These are phyloP conservation scores for Lepidurus packardi DNA, from an alignment of 1,140 invertebrate species.

Conservation along the genomic window DNA sequence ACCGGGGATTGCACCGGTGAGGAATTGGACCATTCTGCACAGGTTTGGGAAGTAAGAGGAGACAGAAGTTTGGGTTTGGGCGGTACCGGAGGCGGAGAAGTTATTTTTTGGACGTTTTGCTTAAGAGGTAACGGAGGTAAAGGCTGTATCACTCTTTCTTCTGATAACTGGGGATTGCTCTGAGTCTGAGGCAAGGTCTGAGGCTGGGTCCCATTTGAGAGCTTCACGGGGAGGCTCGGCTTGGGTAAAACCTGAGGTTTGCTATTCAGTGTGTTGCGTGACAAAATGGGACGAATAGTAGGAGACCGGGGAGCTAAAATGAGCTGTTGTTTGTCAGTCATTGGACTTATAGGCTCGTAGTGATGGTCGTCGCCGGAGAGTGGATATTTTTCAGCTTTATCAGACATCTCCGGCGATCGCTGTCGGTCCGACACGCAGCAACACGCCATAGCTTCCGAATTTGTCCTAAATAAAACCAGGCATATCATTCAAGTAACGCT, in stretches of 20 bases:
- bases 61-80: slow-evolving; percentile 24
- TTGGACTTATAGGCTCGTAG: neutral
- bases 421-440: slow-evolving; percentile 8
- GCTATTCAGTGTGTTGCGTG: neutral
- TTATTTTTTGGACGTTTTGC: neutral
- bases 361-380: neutral
- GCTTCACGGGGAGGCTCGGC: neutral
- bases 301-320: neutral
- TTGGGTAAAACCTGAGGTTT: neutral
- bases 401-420: neutral
- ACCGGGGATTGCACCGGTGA: neutral
- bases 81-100: slow-evolving; percentile 28
- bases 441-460: neutral
- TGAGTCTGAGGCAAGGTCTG: neutral
- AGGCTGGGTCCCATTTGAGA: neutral
- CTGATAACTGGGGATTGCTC: neutral
- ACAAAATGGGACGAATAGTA: neutral
- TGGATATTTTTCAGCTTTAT: neutral
- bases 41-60: neutral
- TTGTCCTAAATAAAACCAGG: neutral
- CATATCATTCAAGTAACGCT: too few species aligned
- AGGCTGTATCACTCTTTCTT: neutral
- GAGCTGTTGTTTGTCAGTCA: neutral
- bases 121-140: slow-evolving; percentile 26
- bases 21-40: neutral